Evolutionary conservation across 2,797 vertebrate species (phyloP).

Genomic region (Ammospiza maritima): DNA sequence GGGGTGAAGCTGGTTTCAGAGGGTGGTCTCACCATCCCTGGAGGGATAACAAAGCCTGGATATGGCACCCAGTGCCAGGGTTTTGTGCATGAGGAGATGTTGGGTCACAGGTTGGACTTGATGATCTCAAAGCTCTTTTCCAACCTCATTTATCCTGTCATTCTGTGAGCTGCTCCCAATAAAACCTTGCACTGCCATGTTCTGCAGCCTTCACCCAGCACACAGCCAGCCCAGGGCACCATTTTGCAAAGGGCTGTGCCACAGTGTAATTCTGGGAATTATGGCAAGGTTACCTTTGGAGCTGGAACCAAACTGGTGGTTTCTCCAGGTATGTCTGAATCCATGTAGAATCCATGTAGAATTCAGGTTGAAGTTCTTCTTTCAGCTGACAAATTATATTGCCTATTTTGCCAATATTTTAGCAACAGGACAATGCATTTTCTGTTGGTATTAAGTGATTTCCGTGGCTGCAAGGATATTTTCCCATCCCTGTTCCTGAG

Average conservation of each 20-base stretch:
- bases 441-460: accelerated
- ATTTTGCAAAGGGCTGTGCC: neutral
- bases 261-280: neutral
- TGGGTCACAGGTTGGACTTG: neutral
- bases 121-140: neutral
- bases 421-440: neutral
- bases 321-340: conserved; percentile 4
- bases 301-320: neutral
- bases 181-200: neutral
- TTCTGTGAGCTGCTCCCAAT: neutral
- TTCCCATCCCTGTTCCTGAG: too few species aligned
- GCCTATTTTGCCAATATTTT: neutral
- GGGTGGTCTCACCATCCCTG: too few species aligned
- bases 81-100: too few species aligned
- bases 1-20: too few species aligned
- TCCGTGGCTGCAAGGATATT: too few species aligned
- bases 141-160: neutral
- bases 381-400: neutral
- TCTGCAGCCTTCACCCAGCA: neutral
- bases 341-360: too few species aligned
- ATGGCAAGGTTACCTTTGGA: neutral
- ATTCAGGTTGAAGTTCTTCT: neutral
- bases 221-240: neutral
- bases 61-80: accelerated
- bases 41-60: neutral